Evolutionary conservation across 1,140 invertebrate genomes (phyloP).

Genomic region (Bicyclus anynana): DNA sequence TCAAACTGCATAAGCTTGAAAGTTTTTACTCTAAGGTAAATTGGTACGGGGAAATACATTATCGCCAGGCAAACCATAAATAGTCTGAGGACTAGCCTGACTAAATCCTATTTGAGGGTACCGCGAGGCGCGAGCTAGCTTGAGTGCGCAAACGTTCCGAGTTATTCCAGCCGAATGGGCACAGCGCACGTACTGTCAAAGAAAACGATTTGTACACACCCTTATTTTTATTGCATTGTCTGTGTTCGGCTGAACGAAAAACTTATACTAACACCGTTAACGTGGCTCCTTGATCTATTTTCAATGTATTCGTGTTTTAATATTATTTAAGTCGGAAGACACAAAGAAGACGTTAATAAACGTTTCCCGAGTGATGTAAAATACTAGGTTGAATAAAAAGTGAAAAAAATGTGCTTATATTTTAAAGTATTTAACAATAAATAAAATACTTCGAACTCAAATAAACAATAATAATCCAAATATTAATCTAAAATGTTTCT

Average conservation of each 20-base stretch:
- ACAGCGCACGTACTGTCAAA: constrained; percentile 47
- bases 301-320: not conserved
- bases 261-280: constrained; percentile 31
- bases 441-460: no score
- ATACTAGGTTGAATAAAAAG: no score
- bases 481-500: no score
- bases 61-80: constrained; percentile 36
- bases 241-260: constrained; percentile 40
- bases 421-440: no score
- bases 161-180: constrained; percentile 54
- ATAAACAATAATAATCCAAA: no score
- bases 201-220: constrained; percentile 64
- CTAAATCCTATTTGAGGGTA: constrained; percentile 62
- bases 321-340: not conserved
- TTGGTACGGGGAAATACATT: constrained; percentile 21
- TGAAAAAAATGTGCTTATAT: no score
- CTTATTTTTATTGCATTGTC: constrained; percentile 35
- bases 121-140: constrained; percentile 31
- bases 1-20: no score
- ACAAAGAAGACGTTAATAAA: not conserved
- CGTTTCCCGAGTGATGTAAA: not conserved
- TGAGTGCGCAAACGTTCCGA: constrained; percentile 46
- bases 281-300: not conserved
- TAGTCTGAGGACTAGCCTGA: constrained; percentile 45
- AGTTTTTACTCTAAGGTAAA: not conserved